These are phyloP conservation scores for Sternarchorhynchus goeldii DNA, from an alignment of 2,797 vertebrate genomes.

Conservation along the genomic window DNA sequence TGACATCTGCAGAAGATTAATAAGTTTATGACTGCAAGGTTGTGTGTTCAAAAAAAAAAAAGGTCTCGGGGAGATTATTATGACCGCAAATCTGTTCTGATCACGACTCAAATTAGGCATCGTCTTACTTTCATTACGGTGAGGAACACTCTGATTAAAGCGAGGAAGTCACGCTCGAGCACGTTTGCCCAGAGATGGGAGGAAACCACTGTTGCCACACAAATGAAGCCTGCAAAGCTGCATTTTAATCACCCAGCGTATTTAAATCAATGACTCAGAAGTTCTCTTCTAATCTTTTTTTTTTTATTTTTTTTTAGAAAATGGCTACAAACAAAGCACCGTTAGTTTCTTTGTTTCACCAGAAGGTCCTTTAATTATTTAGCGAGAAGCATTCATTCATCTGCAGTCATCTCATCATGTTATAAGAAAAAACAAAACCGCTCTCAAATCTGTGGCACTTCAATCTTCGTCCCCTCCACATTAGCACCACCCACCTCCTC, in stretches of 20 bases:
- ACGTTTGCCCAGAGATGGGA: background rate
- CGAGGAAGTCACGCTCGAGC: background rate
- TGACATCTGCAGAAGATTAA: background rate
- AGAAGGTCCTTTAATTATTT: too few relatives aligned
- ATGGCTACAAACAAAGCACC: slow-evolving; percentile 5
- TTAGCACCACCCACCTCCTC: too few relatives aligned
- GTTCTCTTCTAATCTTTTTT: background rate
- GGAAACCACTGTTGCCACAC: slow-evolving; percentile 9
- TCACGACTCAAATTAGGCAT: background rate
- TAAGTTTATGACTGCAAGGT: background rate
- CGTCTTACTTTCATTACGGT: background rate
- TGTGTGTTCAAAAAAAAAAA: background rate
- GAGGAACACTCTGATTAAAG: slow-evolving; percentile 14
- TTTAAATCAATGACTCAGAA: slow-evolving; percentile 3
- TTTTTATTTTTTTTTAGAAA: too few relatives aligned
- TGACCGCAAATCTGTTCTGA: slow-evolving; percentile 6
- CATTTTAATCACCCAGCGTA: background rate
- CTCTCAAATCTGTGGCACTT: too few relatives aligned
- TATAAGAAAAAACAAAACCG: too few relatives aligned
- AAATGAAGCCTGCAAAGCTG: background rate
- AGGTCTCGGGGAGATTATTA: background rate
- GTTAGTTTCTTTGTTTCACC: too few relatives aligned
- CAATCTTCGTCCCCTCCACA: too few relatives aligned
- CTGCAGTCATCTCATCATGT: too few relatives aligned
- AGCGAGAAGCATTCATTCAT: too few relatives aligned